Evolutionary conservation across 2,888 invertebrate species (phyloP), one percentile per base, ranked within the genome.

Genomic region (Brachyopa scutellaris): DNA sequence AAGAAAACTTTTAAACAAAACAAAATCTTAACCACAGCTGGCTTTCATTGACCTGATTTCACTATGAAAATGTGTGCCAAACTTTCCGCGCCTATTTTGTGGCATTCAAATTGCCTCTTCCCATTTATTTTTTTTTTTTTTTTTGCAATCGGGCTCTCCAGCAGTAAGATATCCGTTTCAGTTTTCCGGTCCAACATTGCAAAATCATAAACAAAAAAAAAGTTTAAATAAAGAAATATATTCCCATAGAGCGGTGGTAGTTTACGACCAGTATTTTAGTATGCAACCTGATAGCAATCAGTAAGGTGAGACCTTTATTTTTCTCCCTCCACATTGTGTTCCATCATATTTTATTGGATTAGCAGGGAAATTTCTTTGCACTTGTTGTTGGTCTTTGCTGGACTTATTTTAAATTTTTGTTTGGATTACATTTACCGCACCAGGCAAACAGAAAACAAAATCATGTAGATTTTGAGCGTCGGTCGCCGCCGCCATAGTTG

Each of bases 121-220:
- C 9, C n/a, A 45, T 33, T 1, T n/a, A 15, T 38, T 19, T 36
- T 11, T 17, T 51, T 36, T 13, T 38, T 57, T 38, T 15, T 49
- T 29, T 4, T 9, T 29, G n/a, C 15, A 2, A 11, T 0, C 29
- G 36, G 1, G 33, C 17, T 42, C n/a, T 23, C 57, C 19, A 4
- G 8, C 5, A 26, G 15, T 21, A 47, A 69, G 79, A 67, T 79
- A 79, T 79, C 55, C 47, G 31, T 67, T 79, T 74, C 79, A 74
- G 15, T 79, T 73, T 66, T 67, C 67, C 74, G 61, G 73, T 79
- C 67, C 61, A 73, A 59, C 38, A 45, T 74, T 67, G 74, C 53
- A 49, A 62, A 74, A 67, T 47, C 31, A 64, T 1, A 33, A 53
- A 47, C 5, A 19, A 62, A 11, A 17, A 55, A 53, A 19, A 51